phyloP scores from a whole-genome alignment of 2,797 vertebrate genomes.

The Choloepus didactylus region DNA sequence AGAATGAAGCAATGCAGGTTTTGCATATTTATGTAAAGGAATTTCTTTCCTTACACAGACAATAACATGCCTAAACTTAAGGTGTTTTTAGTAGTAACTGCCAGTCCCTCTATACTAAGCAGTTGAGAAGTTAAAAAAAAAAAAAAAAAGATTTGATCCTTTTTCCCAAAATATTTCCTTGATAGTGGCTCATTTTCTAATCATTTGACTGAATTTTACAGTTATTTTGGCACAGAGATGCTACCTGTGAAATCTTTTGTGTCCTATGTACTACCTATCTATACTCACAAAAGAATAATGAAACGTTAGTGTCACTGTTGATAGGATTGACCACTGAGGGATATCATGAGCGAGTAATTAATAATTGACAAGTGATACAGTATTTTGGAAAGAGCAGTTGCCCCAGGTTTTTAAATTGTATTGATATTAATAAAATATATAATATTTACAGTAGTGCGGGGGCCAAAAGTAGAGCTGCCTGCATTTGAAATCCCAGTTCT shows the following conservation, averaged over 20 bases:
- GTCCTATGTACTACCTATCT: neutral
- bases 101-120: neutral
- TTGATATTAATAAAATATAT: neutral
- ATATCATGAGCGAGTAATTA: neutral
- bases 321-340: no score
- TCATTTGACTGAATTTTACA: neutral
- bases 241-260: neutral
- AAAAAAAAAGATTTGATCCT: neutral
- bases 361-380: neutral
- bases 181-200: neutral
- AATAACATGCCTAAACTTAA: neutral
- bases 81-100: neutral
- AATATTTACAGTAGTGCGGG: neutral
- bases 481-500: neutral
- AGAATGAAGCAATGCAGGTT: neutral
- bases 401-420: neutral
- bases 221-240: neutral
- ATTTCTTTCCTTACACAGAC: neutral
- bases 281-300: neutral
- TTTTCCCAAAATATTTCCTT: neutral
- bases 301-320: neutral
- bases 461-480: neutral
- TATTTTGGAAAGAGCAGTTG: neutral
- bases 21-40: neutral
- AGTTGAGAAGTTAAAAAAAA: neutral